These are phyloP conservation scores for Drosophila prosaltans DNA, from an alignment of 1,140 invertebrate genomes.

Conservation along the genomic window DNA sequence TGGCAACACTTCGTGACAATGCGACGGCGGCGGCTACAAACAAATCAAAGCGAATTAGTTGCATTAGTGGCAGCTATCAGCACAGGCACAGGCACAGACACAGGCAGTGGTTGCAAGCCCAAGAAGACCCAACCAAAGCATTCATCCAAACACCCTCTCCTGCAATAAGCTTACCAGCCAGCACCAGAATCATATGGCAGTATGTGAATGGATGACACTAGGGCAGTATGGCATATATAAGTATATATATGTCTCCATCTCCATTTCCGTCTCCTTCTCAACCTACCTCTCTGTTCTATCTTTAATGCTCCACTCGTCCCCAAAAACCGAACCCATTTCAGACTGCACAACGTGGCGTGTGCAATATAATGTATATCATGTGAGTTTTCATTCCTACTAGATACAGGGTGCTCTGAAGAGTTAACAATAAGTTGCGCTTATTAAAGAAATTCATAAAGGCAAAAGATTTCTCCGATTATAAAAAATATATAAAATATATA, in stretches of 20 bases:
- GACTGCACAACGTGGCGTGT: conserved; percentile 16
- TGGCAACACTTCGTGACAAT: conserved; percentile 58
- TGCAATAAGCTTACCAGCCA: not conserved
- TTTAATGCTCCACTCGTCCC: not conserved
- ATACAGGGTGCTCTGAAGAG: not conserved
- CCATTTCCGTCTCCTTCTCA: not conserved
- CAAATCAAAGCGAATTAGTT: conserved; percentile 67
- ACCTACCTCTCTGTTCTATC: not conserved
- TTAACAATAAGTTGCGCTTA: too few relatives aligned
- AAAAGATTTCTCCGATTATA: too few relatives aligned
- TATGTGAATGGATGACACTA: conserved; percentile 16
- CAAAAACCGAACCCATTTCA: not conserved
- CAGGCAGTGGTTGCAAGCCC: not conserved
- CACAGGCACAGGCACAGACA: conserved; percentile 17
- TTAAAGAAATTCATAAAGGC: too few relatives aligned
- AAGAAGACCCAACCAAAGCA: not conserved
- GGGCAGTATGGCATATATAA: conserved; percentile 15
- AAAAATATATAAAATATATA: too few relatives aligned
- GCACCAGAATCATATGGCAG: not conserved
- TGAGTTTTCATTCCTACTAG: not conserved
- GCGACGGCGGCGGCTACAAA: conserved; percentile 50
- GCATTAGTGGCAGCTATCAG: conserved; percentile 66
- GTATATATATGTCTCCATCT: not conserved
- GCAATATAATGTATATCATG: conserved; percentile 19
- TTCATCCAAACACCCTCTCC: not conserved